Base-by-base conservation (phyloP, 2,888 invertebrate species). In the Eumerus sabulonum region DNA sequence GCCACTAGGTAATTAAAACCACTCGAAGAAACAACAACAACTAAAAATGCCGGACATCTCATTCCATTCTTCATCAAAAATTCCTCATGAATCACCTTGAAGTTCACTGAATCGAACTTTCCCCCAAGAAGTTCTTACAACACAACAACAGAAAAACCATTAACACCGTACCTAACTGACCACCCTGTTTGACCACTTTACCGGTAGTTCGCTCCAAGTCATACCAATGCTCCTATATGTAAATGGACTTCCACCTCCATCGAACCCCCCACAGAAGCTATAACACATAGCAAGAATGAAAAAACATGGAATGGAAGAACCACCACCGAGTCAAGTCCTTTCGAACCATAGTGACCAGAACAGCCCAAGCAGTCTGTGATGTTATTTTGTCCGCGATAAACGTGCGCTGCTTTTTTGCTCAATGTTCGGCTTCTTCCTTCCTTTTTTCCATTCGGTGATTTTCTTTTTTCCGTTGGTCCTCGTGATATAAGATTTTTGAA, bases 281-380 rank as follows among this genome's bases (percentile, higher is more conserved):
- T 45, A 71, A 27, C 42, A 63, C 53, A 7, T 7, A 27, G 27
- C 2, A 7, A 27, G 27, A 27, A 27, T 57, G 35, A 44, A 70
- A 76, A 60, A 59, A 47, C n/a, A 11, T 40, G 9, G 11, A 40
- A 17, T 14, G 17, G 17, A 47, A 66, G 44, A 35, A 40, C 44
- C 11, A 60, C 57, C 27, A 63, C 50, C 60, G n/a, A 56, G 51
- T 53, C 19, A 62, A 72, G 74, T 74, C 79, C 79, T 73, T 68
- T 81, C 73, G 73, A 70, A 81, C 81, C 79, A 79, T 74, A 79
- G 79, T 79, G 79, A 76, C 81, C 71, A 81, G 19, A 14, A 54
- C 51, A 56, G 54, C 68, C 79, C 64, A 79, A 81, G 74, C 82
- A 82, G 77, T 82, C 82, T 82, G 76, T 82, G 82, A 76, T 81